These are phyloP conservation scores for Griposia aprilina DNA, from an alignment of 2,888 invertebrate genomes.

Conservation along the genomic window DNA sequence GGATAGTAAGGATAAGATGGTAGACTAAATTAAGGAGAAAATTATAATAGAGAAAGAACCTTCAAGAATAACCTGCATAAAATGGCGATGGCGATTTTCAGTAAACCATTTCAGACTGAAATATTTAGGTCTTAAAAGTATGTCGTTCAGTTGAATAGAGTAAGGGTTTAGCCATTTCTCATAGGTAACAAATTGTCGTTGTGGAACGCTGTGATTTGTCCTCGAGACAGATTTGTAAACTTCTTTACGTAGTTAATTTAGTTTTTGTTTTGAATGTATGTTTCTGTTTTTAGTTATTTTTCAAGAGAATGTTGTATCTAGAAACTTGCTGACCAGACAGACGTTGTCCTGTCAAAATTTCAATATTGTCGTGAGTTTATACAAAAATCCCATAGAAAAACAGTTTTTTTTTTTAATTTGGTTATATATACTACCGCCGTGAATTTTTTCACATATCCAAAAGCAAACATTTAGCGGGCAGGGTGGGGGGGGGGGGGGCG, in stretches of 20 bases:
- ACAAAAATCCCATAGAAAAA: too few species aligned
- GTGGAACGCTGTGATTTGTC: conserved; percentile 32
- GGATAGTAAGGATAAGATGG: neutral
- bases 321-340: too few species aligned
- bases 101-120: neutral
- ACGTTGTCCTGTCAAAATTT: too few species aligned
- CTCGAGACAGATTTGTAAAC: conserved; percentile 12
- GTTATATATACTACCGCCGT: too few species aligned
- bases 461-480: too few species aligned
- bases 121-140: conserved; percentile 14
- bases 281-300: neutral
- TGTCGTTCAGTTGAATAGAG: neutral
- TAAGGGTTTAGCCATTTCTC: conserved; percentile 22
- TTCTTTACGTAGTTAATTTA: conserved; percentile 7
- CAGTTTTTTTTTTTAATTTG: too few species aligned
- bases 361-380: too few species aligned
- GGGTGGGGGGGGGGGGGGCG: too few species aligned
- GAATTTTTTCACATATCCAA: too few species aligned
- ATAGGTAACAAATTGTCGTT: conserved; percentile 29
- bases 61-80: too few species aligned
- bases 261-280: conserved; percentile 20
- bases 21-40: neutral
- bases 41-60: too few species aligned
- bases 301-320: too few species aligned
- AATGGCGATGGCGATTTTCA: neutral